Conservation (phyloP, 2,113 vertebrate genomes). For the Verasper variegatus region DNA sequence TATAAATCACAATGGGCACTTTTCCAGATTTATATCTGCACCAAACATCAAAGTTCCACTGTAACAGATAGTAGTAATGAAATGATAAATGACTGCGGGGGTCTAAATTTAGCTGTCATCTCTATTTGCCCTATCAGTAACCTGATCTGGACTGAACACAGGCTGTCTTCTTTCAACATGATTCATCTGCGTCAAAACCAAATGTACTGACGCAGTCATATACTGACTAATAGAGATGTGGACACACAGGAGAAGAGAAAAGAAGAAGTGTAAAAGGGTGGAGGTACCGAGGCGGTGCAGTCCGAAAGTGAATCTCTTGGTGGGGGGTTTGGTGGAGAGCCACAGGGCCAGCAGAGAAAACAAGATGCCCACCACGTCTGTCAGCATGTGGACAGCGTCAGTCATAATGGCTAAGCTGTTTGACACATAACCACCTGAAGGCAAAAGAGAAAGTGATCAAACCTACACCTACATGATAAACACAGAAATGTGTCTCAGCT, state of each 20-base stretch:
- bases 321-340: slow-evolving; percentile 93
- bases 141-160: slow-evolving; percentile 15
- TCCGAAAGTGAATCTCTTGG: slow-evolving; percentile 94
- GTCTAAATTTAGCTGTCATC: not conserved
- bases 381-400: slow-evolving; percentile 95
- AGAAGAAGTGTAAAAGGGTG: not conserved
- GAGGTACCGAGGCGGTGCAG: slow-evolving; percentile 93
- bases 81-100: not conserved
- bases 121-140: not conserved
- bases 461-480: not conserved
- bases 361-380: slow-evolving; percentile 94
- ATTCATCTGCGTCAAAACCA: slow-evolving; percentile 4
- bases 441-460: not conserved
- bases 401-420: slow-evolving; percentile 99
- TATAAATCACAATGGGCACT: too few species aligned
- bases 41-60: too few species aligned
- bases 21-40: too few species aligned
- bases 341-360: slow-evolving; percentile 94
- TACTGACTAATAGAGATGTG: not conserved
- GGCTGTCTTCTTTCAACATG: not conserved
- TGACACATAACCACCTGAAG: slow-evolving; percentile 91
- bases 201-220: not conserved
- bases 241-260: not conserved
- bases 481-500: not conserved
- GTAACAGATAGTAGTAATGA: too few species aligned